phyloP scores from a whole-genome alignment of 2,888 invertebrate genomes.

The Drosophila peninsularis region DNA sequence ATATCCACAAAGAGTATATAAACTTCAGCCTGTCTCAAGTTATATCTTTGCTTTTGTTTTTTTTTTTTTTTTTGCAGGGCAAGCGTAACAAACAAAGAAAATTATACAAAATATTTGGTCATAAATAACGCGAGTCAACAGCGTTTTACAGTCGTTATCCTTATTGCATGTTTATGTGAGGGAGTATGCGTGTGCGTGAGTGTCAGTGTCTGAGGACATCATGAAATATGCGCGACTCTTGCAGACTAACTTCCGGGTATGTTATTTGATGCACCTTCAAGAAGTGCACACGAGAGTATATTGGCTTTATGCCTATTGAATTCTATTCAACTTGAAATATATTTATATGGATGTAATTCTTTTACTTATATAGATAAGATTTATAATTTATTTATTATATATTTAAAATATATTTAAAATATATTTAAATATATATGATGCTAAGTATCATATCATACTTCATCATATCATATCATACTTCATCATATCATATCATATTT shows the following conservation, averaged over 20 bases:
- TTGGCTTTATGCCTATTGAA: neutral
- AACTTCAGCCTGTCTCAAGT: neutral
- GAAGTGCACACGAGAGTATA: neutral
- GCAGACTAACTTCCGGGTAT: neutral
- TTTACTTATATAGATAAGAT: too few relatives aligned
- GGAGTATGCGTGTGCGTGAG: conserved; percentile 5
- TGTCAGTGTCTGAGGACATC: conserved; percentile 20
- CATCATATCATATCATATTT: too few relatives aligned
- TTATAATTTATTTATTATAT: too few relatives aligned
- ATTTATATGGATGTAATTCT: too few relatives aligned
- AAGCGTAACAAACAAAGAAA: conserved; percentile 1
- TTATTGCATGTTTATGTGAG: conserved; percentile 13
- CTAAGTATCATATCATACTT: too few relatives aligned
- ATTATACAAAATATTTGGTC: conserved; percentile 47
- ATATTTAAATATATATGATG: too few relatives aligned
- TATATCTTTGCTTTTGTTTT: neutral
- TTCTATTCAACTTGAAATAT: too few relatives aligned
- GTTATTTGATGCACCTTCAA: neutral
- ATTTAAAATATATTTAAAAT: too few relatives aligned
- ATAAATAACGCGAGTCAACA: conserved; percentile 59
- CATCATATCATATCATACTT: too few relatives aligned
- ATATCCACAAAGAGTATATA: neutral
- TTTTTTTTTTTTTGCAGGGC: conserved; percentile 1
- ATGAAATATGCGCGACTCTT: conserved; percentile 39
- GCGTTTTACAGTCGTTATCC: conserved; percentile 37